A percentile compares a stretch with the other conserved stretches of the same genome.
Conservation (phyloP, 1,140 invertebrate genomes). For the Cryptotermes secundus region DNA sequence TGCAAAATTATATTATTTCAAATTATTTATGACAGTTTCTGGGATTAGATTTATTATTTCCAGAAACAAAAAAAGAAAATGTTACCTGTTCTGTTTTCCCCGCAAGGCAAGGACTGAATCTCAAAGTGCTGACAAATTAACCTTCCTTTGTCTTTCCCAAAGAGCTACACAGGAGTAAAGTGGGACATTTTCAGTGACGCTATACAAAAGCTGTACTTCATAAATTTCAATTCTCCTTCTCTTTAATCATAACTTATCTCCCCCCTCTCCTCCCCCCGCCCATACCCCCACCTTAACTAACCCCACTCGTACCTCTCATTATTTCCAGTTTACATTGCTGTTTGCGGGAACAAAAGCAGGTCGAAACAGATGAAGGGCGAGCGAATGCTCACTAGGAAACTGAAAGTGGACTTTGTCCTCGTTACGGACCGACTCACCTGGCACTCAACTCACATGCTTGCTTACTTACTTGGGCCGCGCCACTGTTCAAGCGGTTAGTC, state of each 20-base stretch:
- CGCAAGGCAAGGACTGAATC: too few species aligned
- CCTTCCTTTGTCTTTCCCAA: neutral
- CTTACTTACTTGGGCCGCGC: too few species aligned
- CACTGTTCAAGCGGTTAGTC: too few species aligned
- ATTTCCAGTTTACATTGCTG: neutral
- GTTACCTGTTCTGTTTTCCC: neutral
- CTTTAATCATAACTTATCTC: neutral
- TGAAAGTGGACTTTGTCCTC: too few species aligned
- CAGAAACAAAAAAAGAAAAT: neutral
- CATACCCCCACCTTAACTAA: neutral
- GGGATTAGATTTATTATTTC: neutral
- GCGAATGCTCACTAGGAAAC: neutral
- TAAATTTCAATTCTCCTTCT: slow-evolving; percentile 5
- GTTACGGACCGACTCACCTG: too few species aligned
- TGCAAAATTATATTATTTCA: too few species aligned
- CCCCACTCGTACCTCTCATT: neutral
- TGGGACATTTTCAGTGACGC: neutral
- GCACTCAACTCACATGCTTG: too few species aligned
- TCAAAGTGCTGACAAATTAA: neutral
- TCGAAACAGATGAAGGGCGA: neutral
- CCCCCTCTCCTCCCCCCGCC: neutral
- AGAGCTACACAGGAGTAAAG: neutral
- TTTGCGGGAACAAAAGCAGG: neutral
- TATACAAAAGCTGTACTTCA: neutral
- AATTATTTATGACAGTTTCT: neutral